phyloP scores from a whole-genome alignment of 2,888 invertebrate genomes.

The Chrysomela aeneicollis region DNA sequence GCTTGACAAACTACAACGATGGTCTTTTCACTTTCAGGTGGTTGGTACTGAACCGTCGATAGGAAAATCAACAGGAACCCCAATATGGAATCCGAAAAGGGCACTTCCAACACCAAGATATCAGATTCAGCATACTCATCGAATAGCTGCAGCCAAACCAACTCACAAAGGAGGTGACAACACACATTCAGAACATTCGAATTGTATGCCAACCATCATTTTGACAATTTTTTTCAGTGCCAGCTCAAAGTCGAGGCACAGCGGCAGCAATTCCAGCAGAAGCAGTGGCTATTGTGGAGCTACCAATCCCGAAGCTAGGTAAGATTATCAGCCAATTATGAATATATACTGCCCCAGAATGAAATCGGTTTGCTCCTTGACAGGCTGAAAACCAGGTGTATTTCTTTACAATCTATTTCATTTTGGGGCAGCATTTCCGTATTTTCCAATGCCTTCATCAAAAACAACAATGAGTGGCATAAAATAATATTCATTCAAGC shows the following conservation, averaged over 20 bases:
- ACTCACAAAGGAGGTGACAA: constrained; percentile 79
- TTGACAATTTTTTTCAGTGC: constrained; percentile 62
- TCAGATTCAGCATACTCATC: constrained; percentile 82
- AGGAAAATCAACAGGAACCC: neutral
- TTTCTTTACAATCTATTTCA: no score
- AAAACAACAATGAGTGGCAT: no score
- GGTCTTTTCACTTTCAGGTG: neutral
- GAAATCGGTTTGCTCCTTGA: no score
- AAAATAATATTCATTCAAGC: constrained; percentile 56
- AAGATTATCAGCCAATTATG: constrained; percentile 25
- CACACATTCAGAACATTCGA: no score
- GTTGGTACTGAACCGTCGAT: neutral
- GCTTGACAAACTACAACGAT: neutral
- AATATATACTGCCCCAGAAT: no score
- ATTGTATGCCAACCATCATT: no score
- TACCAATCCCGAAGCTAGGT: constrained; percentile 62
- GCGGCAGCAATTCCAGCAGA: constrained; percentile 79
- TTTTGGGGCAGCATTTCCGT: no score
- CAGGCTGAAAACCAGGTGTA: no score
- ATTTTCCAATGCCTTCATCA: no score
- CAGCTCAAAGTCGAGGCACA: constrained; percentile 80
- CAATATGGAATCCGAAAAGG: constrained; percentile 64
- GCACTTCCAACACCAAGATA: constrained; percentile 69
- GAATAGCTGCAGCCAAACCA: constrained; percentile 83
- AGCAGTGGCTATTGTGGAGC: constrained; percentile 84